Evolutionary conservation across 2,888 invertebrate genomes (phyloP).

Genomic region (Augochlorella aurata): DNA sequence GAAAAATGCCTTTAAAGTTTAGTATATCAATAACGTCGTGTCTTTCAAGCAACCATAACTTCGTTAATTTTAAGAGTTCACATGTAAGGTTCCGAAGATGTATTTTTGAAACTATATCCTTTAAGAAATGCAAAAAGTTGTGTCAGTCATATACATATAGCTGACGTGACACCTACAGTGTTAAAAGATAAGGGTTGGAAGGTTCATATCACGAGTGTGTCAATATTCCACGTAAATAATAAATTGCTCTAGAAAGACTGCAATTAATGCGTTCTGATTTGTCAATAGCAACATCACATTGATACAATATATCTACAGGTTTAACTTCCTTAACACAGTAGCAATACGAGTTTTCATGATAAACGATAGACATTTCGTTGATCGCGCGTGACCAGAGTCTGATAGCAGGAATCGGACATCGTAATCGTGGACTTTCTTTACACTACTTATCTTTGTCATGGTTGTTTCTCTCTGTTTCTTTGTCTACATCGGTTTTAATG

Average conservation of each 20-base stretch:
- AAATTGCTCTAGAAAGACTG: background rate
- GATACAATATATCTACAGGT: conserved; percentile 11
- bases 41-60: too few relatives aligned
- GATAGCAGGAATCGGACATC: conserved; percentile 50
- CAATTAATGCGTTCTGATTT: background rate
- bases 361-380: conserved; percentile 59
- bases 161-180: too few relatives aligned
- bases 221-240: background rate
- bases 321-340: conserved; percentile 35
- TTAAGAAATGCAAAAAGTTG: too few relatives aligned
- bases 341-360: conserved; percentile 42
- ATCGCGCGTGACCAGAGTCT: conserved; percentile 62
- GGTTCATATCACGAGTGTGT: background rate
- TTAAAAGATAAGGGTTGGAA: background rate
- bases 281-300: background rate
- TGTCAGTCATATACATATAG: too few relatives aligned
- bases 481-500: conserved; percentile 36
- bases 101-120: too few relatives aligned
- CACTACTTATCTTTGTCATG: conserved; percentile 39
- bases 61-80: too few relatives aligned
- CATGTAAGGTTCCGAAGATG: too few relatives aligned
- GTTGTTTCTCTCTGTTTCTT: too few relatives aligned
- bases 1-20: too few relatives aligned
- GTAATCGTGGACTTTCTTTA: conserved; percentile 46
- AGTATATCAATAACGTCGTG: too few relatives aligned